Evolutionary conservation across 2,888 invertebrate genomes (phyloP), one percentile per base, ranked within the genome.

Genomic region (Caenorhabditis virilis): DNA sequence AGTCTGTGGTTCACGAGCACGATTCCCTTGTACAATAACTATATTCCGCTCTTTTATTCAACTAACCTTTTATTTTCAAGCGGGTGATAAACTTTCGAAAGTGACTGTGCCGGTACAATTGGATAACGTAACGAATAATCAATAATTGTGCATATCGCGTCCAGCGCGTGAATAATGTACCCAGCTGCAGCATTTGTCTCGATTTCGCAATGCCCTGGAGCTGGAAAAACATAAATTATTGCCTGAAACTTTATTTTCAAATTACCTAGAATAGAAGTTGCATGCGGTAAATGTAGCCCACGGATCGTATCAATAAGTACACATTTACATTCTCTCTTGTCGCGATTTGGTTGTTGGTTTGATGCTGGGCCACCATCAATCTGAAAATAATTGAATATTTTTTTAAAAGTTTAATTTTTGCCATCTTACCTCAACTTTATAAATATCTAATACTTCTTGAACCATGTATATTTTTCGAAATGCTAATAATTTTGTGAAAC

Each of bases 111-210:
- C 0, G 46, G 45, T 5, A 52, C 7, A 20, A 95, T 88, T 30
- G 90, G 90, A 85, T 95, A 94, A 36, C 94, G 87, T 20, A 93
- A 86, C 30, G 95, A 93, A 76, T 91, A 89, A 84, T 91, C 89
- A 49, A 95, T 86, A 77, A 95, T 88, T 46, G 89, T 89, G 1
- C 92, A 90, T 46, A 92, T 89, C 86, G 93, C 89, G 62, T 90
- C 88, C 0, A 91, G 88, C 16, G 91, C 87, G 82, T 95, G 94
- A 16, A 91, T 90, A 11, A 91, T 90, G 83, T 90, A 91, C 7
- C 94, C 93, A 2, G 93, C 87, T 0, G 92, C 91, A n/a, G 92
- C 91, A 0, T 92, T 89, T 52, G 92, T 86, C 85, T 88, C 89
- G 20, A 87, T 87, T 64, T 90, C 90, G 43, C 88, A 88, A 61